A percentile compares a stretch with the other conserved stretches of the same genome.
Evolutionary conservation across 2,113 vertebrate genomes (phyloP).

Genomic region (Dromiciops gliroides): DNA sequence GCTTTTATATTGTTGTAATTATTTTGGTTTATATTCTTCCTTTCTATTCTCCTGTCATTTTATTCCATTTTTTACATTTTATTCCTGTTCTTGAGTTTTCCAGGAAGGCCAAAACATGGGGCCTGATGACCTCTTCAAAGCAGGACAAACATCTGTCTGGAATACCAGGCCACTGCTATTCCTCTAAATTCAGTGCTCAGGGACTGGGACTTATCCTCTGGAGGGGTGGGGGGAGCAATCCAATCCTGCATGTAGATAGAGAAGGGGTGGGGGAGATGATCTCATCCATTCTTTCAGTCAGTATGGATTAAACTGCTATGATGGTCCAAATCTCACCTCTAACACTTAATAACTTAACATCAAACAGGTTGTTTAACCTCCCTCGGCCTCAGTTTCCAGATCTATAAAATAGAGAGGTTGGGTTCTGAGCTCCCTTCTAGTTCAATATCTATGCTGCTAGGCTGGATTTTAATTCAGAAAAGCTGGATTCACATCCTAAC

Average conservation of each 20-base stretch:
- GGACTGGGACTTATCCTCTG: not conserved
- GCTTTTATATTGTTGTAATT: conserved; percentile 83
- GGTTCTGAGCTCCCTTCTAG: not conserved
- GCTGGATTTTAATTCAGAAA: not conserved
- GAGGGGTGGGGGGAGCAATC: not conserved
- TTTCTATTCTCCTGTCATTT: conserved; percentile 67
- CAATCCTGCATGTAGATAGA: not conserved
- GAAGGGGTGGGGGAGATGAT: not conserved
- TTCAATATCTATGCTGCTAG: not conserved
- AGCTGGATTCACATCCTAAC: not conserved
- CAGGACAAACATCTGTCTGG: not conserved
- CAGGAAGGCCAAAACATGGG: not conserved
- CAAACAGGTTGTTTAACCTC: not conserved
- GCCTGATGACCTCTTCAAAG: not conserved
- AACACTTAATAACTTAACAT: not conserved
- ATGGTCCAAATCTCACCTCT: not conserved
- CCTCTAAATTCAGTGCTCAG: not conserved
- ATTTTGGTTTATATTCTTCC: conserved; percentile 83
- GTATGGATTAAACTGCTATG: not conserved
- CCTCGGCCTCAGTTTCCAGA: not conserved
- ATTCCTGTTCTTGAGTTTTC: conserved; percentile 42
- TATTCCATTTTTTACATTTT: conserved; percentile 67
- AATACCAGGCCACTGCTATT: rapidly evolving
- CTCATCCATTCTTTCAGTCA: not conserved
- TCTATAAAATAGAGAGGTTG: not conserved